Conservation (phyloP, 2,888 invertebrate species). For the Andrena bucephala region DNA sequence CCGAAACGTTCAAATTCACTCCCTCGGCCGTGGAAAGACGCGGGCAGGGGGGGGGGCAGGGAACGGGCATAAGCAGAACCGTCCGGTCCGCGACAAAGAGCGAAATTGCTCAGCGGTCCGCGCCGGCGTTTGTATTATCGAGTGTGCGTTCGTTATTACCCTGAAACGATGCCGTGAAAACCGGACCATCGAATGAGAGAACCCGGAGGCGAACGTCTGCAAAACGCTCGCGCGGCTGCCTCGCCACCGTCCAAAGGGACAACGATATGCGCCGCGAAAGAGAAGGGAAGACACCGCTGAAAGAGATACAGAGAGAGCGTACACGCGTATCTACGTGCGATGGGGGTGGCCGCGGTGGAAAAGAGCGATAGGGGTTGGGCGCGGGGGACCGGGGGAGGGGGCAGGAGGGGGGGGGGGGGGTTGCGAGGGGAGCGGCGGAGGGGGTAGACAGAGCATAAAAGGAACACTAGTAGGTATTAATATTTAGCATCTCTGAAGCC, state of each 20-base stretch:
- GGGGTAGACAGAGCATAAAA: conserved; percentile 80
- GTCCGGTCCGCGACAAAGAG: conserved; percentile 9
- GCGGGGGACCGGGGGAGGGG: conserved; percentile 30
- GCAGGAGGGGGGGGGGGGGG: conserved; percentile 21
- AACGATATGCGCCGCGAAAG: conserved; percentile 50
- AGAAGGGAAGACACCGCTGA: conserved; percentile 51
- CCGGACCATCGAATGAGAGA: conserved; percentile 66
- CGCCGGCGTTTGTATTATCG: conserved; percentile 46
- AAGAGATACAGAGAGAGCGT: conserved; percentile 41
- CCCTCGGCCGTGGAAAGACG: background rate
- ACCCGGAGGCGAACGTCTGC: conserved; percentile 65
- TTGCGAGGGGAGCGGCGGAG: conserved; percentile 59
- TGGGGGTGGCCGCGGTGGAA: conserved; percentile 39
- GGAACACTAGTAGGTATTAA: conserved; percentile 84
- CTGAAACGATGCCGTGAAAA: conserved; percentile 42
- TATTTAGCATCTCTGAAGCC: conserved; percentile 84
- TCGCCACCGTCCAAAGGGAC: conserved; percentile 68
- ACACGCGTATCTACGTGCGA: conserved; percentile 35
- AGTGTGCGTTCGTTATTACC: conserved; percentile 55
- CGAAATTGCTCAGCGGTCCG: conserved; percentile 27
- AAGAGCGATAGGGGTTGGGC: conserved; percentile 70
- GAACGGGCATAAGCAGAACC: conserved; percentile 16
- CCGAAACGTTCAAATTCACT: background rate
- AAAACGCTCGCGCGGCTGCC: conserved; percentile 46
- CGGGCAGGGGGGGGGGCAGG: background rate